Evolutionary conservation across 1,140 invertebrate species (phyloP).

Genomic region (Cylas formicarius): DNA sequence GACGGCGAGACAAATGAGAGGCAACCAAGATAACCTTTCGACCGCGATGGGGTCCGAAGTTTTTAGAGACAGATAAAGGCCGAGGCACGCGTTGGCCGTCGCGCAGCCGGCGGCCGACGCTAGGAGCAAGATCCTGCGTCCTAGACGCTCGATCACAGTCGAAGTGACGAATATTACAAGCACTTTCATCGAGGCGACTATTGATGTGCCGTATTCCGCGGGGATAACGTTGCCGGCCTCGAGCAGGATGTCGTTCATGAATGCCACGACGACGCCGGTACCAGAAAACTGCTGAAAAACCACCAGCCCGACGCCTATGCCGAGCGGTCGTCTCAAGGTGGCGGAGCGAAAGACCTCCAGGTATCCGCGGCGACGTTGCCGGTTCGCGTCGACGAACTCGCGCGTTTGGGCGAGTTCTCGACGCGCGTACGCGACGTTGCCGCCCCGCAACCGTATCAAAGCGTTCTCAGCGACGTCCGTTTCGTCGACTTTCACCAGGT

Average conservation of each 20-base stretch:
- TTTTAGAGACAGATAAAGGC: conserved; percentile 36
- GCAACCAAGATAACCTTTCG: conserved; percentile 32
- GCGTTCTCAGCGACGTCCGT: conserved; percentile 53
- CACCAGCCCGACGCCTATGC: conserved; percentile 72
- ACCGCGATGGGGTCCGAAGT: conserved; percentile 21
- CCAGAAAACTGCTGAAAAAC: conserved; percentile 79
- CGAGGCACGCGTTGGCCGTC: conserved; percentile 29
- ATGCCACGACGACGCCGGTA: conserved; percentile 82
- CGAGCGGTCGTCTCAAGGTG: conserved; percentile 57
- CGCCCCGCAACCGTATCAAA: conserved; percentile 54
- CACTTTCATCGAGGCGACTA: conserved; percentile 73
- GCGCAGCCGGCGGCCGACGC: conserved; percentile 57
- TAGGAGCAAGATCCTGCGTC: conserved; percentile 62
- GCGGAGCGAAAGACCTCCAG: conserved; percentile 23
- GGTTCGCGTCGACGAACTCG: conserved; percentile 20
- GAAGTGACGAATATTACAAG: conserved; percentile 60
- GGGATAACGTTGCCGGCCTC: conserved; percentile 52
- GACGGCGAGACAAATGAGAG: conserved; percentile 26
- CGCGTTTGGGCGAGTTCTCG: conserved; percentile 12
- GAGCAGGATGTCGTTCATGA: conserved; percentile 64
- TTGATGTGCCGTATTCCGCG: conserved; percentile 54
- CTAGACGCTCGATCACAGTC: conserved; percentile 69
- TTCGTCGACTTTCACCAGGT: conserved; percentile 51
- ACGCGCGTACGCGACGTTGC: conserved; percentile 43
- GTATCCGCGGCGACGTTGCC: conserved; percentile 27